Evolutionary conservation across 1,140 invertebrate species (phyloP).

Genomic region (Prorops nasuta): DNA sequence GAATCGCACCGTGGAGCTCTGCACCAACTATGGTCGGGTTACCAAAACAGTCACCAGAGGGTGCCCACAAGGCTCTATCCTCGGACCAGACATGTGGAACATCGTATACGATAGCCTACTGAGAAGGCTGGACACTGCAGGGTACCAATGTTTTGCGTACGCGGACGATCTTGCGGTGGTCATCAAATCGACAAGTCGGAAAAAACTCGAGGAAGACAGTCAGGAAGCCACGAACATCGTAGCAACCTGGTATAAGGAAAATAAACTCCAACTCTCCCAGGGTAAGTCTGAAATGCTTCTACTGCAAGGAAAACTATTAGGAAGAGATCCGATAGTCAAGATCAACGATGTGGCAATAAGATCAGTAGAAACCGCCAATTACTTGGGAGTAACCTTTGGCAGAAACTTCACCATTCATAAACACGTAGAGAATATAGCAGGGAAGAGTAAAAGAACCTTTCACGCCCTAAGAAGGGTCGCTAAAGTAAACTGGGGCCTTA

Average conservation of each 20-base stretch:
- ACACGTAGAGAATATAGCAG: too few species aligned
- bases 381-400: background rate
- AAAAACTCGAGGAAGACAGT: slow-evolving; percentile 1
- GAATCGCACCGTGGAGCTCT: background rate
- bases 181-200: slow-evolving; percentile 1
- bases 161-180: slow-evolving; percentile 22
- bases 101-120: slow-evolving; percentile 25
- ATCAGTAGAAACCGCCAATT: background rate
- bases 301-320: background rate
- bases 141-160: slow-evolving; percentile 12
- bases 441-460: background rate
- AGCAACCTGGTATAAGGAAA: background rate
- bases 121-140: background rate
- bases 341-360: background rate
- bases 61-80: slow-evolving; percentile 36
- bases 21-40: background rate
- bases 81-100: slow-evolving; percentile 29
- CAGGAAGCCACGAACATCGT: slow-evolving; percentile 2
- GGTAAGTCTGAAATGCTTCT: slow-evolving; percentile 18
- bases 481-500: slow-evolving; percentile 16
- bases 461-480: slow-evolving; percentile 5
- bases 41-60: slow-evolving; percentile 17
- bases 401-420: background rate
- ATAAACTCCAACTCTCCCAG: slow-evolving; percentile 19
- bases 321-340: background rate